phyloP scores from a whole-genome alignment of 2,888 invertebrate species.

The Neuroscelio doddi region DNA sequence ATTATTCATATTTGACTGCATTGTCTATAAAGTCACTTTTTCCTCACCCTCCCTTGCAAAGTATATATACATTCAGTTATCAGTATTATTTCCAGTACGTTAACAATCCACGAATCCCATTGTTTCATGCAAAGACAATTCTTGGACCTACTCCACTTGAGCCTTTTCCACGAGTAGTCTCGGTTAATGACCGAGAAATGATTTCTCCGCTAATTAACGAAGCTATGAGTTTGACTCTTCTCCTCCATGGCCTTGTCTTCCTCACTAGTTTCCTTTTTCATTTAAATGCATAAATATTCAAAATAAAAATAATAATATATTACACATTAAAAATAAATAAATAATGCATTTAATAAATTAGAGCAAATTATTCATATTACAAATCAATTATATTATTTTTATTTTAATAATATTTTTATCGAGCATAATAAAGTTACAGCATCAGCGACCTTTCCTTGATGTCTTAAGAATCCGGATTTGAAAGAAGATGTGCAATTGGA shows the following conservation, averaged over 20 bases:
- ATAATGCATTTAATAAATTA: no score
- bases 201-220: constrained; percentile 36
- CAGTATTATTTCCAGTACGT: constrained; percentile 24
- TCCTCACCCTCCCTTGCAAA: neutral
- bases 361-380: no score
- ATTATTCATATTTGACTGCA: neutral
- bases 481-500: no score
- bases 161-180: constrained; percentile 9
- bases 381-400: no score
- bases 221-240: no score
- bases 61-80: constrained; percentile 12
- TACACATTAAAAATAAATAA: no score
- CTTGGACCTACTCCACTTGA: constrained; percentile 12
- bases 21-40: constrained; percentile 1
- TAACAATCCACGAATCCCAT: constrained; percentile 7
- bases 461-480: neutral
- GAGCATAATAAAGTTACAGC: neutral
- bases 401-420: neutral
- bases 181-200: constrained; percentile 37
- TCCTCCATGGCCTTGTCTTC: no score
- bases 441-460: neutral
- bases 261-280: no score
- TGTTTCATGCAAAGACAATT: constrained; percentile 20
- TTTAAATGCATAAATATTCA: no score
- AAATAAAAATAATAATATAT: no score